A percentile compares a stretch with the other conserved stretches of the same genome.
phyloP scores from a whole-genome alignment of 2,888 invertebrate species.

The Eupeodes latifasciatus region DNA sequence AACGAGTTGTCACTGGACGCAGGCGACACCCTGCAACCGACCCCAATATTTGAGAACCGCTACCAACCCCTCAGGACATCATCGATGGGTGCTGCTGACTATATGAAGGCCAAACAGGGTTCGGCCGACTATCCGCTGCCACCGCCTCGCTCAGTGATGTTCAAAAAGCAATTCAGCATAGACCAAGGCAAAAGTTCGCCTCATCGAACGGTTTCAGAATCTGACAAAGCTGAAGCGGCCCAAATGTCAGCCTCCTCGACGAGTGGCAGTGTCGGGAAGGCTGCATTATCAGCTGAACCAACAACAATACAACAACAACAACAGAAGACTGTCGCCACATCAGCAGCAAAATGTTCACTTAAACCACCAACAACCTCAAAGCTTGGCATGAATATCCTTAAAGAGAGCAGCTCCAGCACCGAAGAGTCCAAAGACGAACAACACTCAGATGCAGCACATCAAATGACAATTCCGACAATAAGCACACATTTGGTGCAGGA shows the following conservation, averaged over 20 bases:
- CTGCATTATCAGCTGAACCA: conserved; percentile 56
- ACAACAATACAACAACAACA: conserved; percentile 62
- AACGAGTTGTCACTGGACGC: conserved; percentile 83
- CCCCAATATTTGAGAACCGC: conserved; percentile 77
- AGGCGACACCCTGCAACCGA: conserved; percentile 79
- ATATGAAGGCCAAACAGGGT: conserved; percentile 78
- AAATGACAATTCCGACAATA: conserved; percentile 82
- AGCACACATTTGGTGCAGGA: conserved; percentile 84
- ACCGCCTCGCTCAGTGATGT: conserved; percentile 81
- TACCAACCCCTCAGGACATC: conserved; percentile 81
- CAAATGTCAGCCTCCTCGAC: conserved; percentile 61
- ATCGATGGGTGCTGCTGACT: conserved; percentile 81
- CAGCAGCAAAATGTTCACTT: conserved; percentile 80
- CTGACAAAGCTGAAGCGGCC: conserved; percentile 71
- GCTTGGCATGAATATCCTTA: conserved; percentile 83
- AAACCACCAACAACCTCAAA: conserved; percentile 81
- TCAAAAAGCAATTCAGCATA: conserved; percentile 84
- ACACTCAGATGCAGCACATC: conserved; percentile 64
- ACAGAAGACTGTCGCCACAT: conserved; percentile 78
- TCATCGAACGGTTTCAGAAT: conserved; percentile 78
- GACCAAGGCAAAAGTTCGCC: conserved; percentile 82
- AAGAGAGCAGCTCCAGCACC: conserved; percentile 84
- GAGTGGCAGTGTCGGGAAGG: conserved; percentile 55
- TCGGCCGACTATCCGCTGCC: conserved; percentile 78
- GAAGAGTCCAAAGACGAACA: conserved; percentile 83